Conservation (phyloP, 2,797 vertebrate genomes). For the Falco novaeseelandiae region DNA sequence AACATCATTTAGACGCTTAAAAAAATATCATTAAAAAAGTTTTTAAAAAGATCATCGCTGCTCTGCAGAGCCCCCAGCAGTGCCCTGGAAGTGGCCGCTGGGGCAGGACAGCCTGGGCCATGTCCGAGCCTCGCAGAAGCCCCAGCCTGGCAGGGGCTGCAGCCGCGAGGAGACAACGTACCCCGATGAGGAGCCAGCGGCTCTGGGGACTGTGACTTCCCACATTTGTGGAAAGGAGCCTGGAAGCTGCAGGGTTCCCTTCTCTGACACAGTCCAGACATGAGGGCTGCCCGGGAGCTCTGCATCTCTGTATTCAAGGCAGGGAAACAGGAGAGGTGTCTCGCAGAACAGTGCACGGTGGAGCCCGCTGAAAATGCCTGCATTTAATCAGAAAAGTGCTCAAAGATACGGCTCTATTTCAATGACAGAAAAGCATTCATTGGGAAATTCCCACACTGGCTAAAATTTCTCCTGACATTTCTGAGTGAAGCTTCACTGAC, state of each 20-base stretch:
- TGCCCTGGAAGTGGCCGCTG: fast-evolving
- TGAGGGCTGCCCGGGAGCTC: neutral
- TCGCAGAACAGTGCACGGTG: fast-evolving
- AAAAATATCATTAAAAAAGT: neutral
- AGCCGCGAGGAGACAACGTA: fast-evolving
- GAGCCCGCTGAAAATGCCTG: neutral
- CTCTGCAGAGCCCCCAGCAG: neutral
- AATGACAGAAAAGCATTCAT: neutral
- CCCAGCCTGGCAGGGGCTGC: neutral
- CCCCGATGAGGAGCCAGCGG: neutral
- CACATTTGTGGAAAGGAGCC: neutral
- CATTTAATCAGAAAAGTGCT: neutral
- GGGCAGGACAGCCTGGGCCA: neutral
- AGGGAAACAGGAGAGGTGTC: neutral
- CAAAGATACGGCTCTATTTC: neutral
- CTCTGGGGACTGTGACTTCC: neutral
- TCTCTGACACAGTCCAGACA: neutral
- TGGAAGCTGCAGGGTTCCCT: neutral
- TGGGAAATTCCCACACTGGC: neutral
- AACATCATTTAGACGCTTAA: neutral
- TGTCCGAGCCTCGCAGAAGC: neutral
- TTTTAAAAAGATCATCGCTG: neutral
- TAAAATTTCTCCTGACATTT: constrained; percentile 37
- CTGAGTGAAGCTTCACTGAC: constrained; percentile 37
- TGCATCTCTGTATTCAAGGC: neutral